These are phyloP conservation scores for Percopsis omiscomaycus DNA, from an alignment of 2,797 vertebrate genomes.

Conservation along the genomic window DNA sequence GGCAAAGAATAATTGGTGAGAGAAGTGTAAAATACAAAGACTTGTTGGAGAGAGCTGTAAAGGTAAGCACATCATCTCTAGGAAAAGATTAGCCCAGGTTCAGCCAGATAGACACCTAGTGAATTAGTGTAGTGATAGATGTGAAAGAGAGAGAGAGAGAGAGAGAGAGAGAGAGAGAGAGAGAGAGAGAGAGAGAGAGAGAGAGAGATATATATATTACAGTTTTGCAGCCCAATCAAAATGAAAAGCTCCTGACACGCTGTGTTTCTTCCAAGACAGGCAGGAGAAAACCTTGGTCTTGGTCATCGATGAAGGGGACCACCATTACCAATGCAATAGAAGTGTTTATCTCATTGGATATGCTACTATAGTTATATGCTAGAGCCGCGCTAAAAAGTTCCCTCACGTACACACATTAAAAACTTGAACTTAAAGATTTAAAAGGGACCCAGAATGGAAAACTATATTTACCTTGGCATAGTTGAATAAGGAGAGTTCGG, in stretches of 20 bases:
- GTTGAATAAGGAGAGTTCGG: too few relatives aligned
- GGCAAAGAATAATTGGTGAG: constrained; percentile 24
- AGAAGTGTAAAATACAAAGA: constrained; percentile 22
- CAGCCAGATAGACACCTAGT: constrained; percentile 21
- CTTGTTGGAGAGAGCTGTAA: constrained; percentile 9
- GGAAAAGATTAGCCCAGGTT: constrained; percentile 42
- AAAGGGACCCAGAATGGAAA: too few relatives aligned
- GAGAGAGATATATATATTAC: constrained; percentile 10
- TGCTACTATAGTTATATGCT: too few relatives aligned
- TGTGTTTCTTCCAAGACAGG: constrained; percentile 14
- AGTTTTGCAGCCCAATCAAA: constrained; percentile 43
- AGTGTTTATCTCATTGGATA: too few relatives aligned
- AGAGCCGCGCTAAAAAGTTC: too few relatives aligned
- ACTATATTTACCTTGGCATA: too few relatives aligned
- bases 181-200: background rate
- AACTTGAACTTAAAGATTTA: too few relatives aligned
- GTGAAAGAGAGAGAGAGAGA: constrained; percentile 55
- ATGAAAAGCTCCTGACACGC: constrained; percentile 32
- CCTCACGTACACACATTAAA: too few relatives aligned
- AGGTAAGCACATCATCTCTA: constrained; percentile 34
- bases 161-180: background rate
- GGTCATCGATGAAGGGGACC: constrained; percentile 28
- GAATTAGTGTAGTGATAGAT: constrained; percentile 43
- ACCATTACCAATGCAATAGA: too few relatives aligned
- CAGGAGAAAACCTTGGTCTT: constrained; percentile 13